These are phyloP conservation scores for Nemotelus pantherinus DNA, from an alignment of 2,888 invertebrate genomes.

Conservation along the genomic window DNA sequence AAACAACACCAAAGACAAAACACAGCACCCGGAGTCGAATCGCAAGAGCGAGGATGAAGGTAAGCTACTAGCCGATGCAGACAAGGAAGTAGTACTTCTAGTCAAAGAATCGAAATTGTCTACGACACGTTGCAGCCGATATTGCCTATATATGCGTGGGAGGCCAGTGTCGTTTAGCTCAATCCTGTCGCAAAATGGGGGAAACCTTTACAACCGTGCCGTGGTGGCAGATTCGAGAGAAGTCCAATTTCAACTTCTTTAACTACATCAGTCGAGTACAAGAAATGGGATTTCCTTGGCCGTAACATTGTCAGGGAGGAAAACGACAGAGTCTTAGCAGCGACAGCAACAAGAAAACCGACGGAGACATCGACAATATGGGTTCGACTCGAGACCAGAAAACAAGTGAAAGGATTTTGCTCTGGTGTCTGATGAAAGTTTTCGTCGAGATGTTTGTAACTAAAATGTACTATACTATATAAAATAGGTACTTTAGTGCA, in stretches of 20 bases:
- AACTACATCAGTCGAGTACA: constrained; percentile 44
- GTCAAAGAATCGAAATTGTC: too few relatives aligned
- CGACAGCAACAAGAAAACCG: not conserved
- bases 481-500: not conserved
- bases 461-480: not conserved
- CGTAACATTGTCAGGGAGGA: constrained; percentile 32
- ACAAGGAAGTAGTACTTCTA: not conserved
- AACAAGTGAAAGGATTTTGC: not conserved
- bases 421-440: constrained; percentile 1
- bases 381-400: not conserved
- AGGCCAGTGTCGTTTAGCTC: too few relatives aligned
- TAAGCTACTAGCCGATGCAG: constrained; percentile 11
- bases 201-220: not conserved
- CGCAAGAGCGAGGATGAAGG: constrained; percentile 9
- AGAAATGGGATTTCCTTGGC: constrained; percentile 39
- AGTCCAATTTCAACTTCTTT: constrained; percentile 42
- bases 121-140: too few relatives aligned
- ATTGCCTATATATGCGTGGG: too few relatives aligned
- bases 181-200: not conserved
- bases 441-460: constrained; percentile 15
- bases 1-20: constrained; percentile 3
- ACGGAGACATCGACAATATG: constrained; percentile 1
- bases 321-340: not conserved
- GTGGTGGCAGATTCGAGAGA: constrained; percentile 11
- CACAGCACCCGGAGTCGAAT: not conserved